phyloP scores from a whole-genome alignment of 1,140 invertebrate species.

The Saxidomus purpurata region DNA sequence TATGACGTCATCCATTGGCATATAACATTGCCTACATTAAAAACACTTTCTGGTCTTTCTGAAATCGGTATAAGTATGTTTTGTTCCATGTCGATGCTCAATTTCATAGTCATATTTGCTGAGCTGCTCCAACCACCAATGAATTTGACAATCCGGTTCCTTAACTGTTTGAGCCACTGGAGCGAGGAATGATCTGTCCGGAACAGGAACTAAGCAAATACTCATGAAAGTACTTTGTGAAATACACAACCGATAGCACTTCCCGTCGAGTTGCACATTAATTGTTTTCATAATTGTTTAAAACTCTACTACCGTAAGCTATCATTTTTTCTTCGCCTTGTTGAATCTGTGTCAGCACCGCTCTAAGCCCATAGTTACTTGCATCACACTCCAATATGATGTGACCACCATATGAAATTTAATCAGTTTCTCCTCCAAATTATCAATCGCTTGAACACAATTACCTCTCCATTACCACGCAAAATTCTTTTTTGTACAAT shows the following conservation, averaged over 20 bases:
- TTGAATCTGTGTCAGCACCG: constrained; percentile 25
- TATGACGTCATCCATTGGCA: background rate
- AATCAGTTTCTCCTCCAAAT: constrained; percentile 12
- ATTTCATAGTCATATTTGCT: constrained; percentile 48
- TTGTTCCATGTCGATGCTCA: constrained; percentile 24
- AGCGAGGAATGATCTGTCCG: constrained; percentile 16
- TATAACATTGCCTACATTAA: constrained; percentile 48
- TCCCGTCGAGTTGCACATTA: constrained; percentile 49
- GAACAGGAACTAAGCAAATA: background rate
- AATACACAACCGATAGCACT: constrained; percentile 32
- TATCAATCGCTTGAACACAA: constrained; percentile 14
- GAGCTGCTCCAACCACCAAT: constrained; percentile 18
- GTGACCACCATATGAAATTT: background rate
- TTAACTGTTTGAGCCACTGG: constrained; percentile 39
- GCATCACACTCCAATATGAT: constrained; percentile 44
- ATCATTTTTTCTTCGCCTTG: constrained; percentile 33
- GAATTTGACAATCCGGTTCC: constrained; percentile 11
- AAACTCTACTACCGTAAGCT: constrained; percentile 50
- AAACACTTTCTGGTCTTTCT: no score
- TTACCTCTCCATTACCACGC: constrained; percentile 10
- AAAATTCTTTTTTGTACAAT: constrained; percentile 22
- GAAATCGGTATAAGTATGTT: no score
- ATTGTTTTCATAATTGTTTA: constrained; percentile 4
- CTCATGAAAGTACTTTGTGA: constrained; percentile 49
- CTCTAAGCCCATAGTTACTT: constrained; percentile 17